These are phyloP conservation scores for Podarcis siculus DNA, from an alignment of 2,797 vertebrate genomes.

Conservation along the genomic window DNA sequence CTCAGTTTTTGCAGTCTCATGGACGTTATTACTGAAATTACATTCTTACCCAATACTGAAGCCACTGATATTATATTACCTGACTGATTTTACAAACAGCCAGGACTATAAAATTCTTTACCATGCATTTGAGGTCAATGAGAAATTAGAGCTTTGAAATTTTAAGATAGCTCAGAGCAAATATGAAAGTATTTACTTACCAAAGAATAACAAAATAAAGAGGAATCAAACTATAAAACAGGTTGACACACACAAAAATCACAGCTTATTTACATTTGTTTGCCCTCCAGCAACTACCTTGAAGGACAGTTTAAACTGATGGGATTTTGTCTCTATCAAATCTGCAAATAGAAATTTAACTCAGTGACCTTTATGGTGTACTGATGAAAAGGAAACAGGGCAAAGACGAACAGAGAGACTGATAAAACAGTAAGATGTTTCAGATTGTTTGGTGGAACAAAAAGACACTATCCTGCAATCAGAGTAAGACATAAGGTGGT, in stretches of 20 bases:
- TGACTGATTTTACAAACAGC: slow-evolving; percentile 66
- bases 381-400: slow-evolving; percentile 44
- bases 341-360: slow-evolving; percentile 37
- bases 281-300: slow-evolving; percentile 41
- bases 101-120: slow-evolving; percentile 61
- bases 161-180: slow-evolving; percentile 53
- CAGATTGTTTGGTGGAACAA: neutral
- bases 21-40: slow-evolving; percentile 54
- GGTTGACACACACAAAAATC: slow-evolving; percentile 51
- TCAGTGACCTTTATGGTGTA: slow-evolving; percentile 37
- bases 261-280: slow-evolving; percentile 16
- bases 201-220: slow-evolving; percentile 38
- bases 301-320: slow-evolving; percentile 35
- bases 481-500: neutral
- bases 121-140: slow-evolving; percentile 59
- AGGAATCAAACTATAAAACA: slow-evolving; percentile 57
- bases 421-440: slow-evolving; percentile 46
- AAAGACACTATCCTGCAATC: slow-evolving; percentile 23
- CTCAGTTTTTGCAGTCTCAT: slow-evolving; percentile 63
- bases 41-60: slow-evolving; percentile 65
- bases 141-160: slow-evolving; percentile 57
- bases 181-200: slow-evolving; percentile 49
- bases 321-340: slow-evolving; percentile 41
- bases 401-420: slow-evolving; percentile 29
- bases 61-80: slow-evolving; percentile 70